Percentiles rank a stretch among this genome's conserved stretches.
phyloP scores from a whole-genome alignment of 2,888 invertebrate species.

The Cacoxenus indagator region DNA sequence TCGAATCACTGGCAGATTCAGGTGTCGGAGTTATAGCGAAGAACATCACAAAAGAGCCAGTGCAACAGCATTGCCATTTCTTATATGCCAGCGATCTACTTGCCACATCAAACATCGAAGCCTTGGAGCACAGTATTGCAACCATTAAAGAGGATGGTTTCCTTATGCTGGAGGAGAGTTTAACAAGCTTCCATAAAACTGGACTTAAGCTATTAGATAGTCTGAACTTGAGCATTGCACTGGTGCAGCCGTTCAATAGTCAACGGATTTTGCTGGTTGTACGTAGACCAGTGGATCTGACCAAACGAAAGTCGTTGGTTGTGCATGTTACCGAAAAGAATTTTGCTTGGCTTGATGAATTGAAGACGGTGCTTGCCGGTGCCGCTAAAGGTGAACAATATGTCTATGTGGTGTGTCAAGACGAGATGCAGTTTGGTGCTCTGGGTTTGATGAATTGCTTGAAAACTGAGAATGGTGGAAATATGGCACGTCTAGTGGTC shows the following conservation, averaged over 20 bases:
- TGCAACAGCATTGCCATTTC: constrained; percentile 79
- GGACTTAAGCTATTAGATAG: constrained; percentile 67
- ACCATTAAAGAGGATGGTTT: constrained; percentile 80
- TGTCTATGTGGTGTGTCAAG: constrained; percentile 79
- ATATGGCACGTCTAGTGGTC: constrained; percentile 79
- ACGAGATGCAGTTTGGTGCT: constrained; percentile 80
- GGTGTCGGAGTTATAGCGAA: constrained; percentile 77
- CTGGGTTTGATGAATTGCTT: constrained; percentile 93
- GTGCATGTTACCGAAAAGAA: constrained; percentile 78
- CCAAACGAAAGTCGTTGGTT: constrained; percentile 69
- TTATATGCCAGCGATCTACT: constrained; percentile 78
- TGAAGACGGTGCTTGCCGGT: constrained; percentile 80
- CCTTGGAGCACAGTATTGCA: constrained; percentile 74
- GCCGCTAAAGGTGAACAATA: constrained; percentile 71
- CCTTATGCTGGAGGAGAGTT: constrained; percentile 80
- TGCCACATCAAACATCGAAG: constrained; percentile 72
- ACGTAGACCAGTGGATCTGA: constrained; percentile 61
- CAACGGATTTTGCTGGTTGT: constrained; percentile 78
- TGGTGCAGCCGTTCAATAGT: constrained; percentile 76
- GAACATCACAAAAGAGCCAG: constrained; percentile 74
- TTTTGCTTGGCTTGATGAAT: constrained; percentile 84
- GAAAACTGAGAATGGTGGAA: constrained; percentile 86
- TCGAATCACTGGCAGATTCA: constrained; percentile 73
- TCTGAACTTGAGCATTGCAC: constrained; percentile 73
- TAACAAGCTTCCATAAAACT: constrained; percentile 68